These are phyloP conservation scores for Lamellibrachia satsuma DNA, from an alignment of 2,888 invertebrate genomes.

Conservation along the genomic window DNA sequence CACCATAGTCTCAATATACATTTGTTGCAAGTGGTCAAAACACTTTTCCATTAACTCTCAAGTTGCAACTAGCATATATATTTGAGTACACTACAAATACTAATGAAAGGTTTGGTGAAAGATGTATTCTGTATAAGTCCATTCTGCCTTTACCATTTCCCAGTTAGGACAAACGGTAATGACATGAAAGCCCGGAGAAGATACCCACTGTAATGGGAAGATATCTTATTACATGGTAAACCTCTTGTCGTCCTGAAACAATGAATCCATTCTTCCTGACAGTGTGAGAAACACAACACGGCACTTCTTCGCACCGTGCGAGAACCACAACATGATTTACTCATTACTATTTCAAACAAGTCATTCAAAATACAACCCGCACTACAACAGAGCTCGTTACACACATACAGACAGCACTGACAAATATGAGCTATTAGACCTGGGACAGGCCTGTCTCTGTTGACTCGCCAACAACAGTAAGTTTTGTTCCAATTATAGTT, in stretches of 20 bases:
- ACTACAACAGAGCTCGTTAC: neutral
- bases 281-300: neutral
- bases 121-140: neutral
- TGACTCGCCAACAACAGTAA: neutral
- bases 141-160: neutral
- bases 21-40: too few relatives aligned
- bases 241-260: neutral
- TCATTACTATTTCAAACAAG: neutral
- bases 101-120: too few relatives aligned
- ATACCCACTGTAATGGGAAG: neutral
- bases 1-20: too few relatives aligned
- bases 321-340: neutral
- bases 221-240: neutral
- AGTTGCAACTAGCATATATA: too few relatives aligned
- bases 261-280: neutral
- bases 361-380: neutral
- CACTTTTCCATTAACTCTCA: too few relatives aligned
- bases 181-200: neutral
- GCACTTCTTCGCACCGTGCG: neutral
- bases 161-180: neutral
- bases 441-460: neutral
- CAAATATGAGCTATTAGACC: neutral
- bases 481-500: neutral
- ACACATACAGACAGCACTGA: neutral
- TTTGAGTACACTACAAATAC: too few relatives aligned